Percentiles rank a stretch among this genome's conserved stretches.
Evolutionary conservation across 2,797 vertebrate species (phyloP).

Genomic region (Otolemur crassicaudatus): DNA sequence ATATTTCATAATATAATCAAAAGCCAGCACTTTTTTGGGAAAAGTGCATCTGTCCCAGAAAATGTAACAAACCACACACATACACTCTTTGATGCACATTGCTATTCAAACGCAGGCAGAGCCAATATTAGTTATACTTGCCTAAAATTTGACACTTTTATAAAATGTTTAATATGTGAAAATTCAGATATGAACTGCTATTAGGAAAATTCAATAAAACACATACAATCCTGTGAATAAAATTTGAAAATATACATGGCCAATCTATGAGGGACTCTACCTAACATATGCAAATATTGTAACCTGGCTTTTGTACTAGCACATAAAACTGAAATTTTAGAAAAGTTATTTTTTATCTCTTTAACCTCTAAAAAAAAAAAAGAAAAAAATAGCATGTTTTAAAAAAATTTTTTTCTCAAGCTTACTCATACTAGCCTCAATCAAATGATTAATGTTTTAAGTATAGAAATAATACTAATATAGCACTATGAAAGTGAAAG

Average conservation of each 20-base stretch:
- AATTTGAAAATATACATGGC: background rate
- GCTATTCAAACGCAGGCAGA: background rate
- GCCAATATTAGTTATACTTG: background rate
- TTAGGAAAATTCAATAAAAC: background rate
- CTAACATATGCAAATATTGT: too few species aligned
- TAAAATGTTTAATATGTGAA: background rate
- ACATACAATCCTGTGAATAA: background rate
- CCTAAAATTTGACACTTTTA: background rate
- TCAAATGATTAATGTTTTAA: background rate
- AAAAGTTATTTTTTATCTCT: too few species aligned
- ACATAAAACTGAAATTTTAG: too few species aligned
- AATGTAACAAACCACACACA: background rate
- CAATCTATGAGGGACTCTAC: background rate
- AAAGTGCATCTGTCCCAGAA: background rate
- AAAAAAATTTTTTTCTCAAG: background rate
- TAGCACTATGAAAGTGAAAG: background rate
- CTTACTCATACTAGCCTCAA: background rate
- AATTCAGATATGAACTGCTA: background rate
- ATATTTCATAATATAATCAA: background rate
- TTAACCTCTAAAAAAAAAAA: background rate
- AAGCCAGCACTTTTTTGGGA: background rate
- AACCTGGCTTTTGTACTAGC: too few species aligned
- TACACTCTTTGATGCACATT: background rate
- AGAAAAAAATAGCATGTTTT: background rate
- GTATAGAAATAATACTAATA: slow-evolving; percentile 9